Conservation (phyloP, 2,888 invertebrate species). For the Rhagonycha fulva region DNA sequence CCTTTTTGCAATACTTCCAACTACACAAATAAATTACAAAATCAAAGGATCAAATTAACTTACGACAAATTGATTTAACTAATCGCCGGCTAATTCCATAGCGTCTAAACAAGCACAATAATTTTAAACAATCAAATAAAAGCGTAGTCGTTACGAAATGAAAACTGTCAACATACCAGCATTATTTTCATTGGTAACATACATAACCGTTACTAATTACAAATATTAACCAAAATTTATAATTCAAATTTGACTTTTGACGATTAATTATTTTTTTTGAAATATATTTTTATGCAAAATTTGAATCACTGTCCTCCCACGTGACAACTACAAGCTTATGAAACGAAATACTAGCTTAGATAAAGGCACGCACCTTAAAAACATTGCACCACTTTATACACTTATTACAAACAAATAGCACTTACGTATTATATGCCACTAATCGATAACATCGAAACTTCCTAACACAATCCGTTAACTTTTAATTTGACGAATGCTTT, state of each 20-base stretch:
- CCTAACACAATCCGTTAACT: slow-evolving; percentile 5
- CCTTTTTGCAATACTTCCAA: slow-evolving; percentile 16
- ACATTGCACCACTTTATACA: slow-evolving; percentile 54
- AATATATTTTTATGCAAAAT: slow-evolving; percentile 16
- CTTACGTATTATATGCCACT: slow-evolving; percentile 30
- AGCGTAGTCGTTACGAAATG: slow-evolving; percentile 18
- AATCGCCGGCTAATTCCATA: slow-evolving; percentile 51
- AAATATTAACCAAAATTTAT: slow-evolving; percentile 8
- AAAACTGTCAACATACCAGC: slow-evolving; percentile 23
- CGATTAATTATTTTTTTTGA: slow-evolving; percentile 4
- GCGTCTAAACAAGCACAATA: slow-evolving; percentile 36
- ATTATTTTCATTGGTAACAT: slow-evolving; percentile 22
- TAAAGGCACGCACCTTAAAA: slow-evolving; percentile 52
- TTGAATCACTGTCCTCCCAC: slow-evolving; percentile 34
- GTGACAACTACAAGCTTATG: slow-evolving; percentile 46
- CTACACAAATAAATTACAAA: slow-evolving; percentile 12
- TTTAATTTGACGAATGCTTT: slow-evolving; percentile 1
- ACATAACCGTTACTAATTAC: slow-evolving; percentile 16
- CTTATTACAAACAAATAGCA: slow-evolving; percentile 43
- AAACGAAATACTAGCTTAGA: slow-evolving; percentile 46
- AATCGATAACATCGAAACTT: slow-evolving; percentile 20
- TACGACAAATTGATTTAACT: slow-evolving; percentile 26
- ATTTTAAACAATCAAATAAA: slow-evolving; percentile 20
- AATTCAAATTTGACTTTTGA: slow-evolving; percentile 14
- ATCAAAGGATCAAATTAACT: background rate